These are phyloP conservation scores for Conomelus anceps DNA, from an alignment of 2,888 invertebrate species.

Conservation along the genomic window DNA sequence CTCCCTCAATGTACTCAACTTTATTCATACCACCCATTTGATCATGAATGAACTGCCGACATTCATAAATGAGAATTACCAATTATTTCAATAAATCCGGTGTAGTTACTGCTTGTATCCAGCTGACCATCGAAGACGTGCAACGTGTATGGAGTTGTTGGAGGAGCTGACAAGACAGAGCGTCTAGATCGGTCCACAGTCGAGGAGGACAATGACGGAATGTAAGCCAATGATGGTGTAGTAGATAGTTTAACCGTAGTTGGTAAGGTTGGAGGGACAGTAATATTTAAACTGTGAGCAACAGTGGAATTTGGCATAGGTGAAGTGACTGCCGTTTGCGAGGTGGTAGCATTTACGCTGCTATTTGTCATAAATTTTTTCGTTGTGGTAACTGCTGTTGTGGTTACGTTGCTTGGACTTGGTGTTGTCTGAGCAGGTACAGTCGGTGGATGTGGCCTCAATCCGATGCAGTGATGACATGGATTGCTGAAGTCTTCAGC, in stretches of 20 bases:
- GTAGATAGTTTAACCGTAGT: not conserved
- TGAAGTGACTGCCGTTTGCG: not conserved
- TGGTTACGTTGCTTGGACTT: not conserved
- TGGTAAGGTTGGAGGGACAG: not conserved
- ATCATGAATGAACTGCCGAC: not conserved
- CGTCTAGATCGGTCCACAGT: not conserved
- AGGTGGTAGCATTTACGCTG: not conserved
- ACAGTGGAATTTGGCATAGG: not conserved
- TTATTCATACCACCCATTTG: too few relatives aligned
- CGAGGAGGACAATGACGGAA: slow-evolving; percentile 18
- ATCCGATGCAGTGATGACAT: slow-evolving; percentile 49
- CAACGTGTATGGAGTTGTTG: slow-evolving; percentile 3
- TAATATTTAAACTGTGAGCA: not conserved
- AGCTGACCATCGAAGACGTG: slow-evolving; percentile 58
- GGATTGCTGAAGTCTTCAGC: slow-evolving; percentile 26
- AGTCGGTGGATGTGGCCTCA: slow-evolving; percentile 40
- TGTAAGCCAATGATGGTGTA: slow-evolving; percentile 13
- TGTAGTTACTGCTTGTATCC: slow-evolving; percentile 72
- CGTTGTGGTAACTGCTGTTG: not conserved
- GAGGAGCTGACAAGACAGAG: slow-evolving; percentile 16
- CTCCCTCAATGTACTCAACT: too few relatives aligned
- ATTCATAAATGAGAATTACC: slow-evolving; percentile 47
- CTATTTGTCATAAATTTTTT: not conserved
- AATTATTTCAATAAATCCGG: slow-evolving; percentile 76
- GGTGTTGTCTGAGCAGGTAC: slow-evolving; percentile 11